These are phyloP conservation scores for Rhingia campestris DNA, from an alignment of 2,888 invertebrate genomes.

Conservation along the genomic window DNA sequence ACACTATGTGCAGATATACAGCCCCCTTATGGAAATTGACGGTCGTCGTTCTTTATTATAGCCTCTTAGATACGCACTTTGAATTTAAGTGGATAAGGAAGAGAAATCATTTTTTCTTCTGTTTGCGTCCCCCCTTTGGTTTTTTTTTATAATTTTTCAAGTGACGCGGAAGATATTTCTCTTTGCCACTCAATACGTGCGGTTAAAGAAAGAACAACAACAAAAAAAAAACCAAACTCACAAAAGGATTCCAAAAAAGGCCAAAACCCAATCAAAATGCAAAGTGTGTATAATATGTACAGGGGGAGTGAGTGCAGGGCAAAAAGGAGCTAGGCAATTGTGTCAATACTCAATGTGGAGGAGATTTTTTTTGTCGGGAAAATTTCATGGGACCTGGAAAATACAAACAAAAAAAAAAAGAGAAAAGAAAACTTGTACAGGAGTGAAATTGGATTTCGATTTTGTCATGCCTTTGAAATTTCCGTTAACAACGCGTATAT, in stretches of 20 bases:
- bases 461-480: slow-evolving; percentile 60
- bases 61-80: slow-evolving; percentile 73
- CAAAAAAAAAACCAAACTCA: background rate
- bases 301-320: background rate
- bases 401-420: slow-evolving; percentile 1
- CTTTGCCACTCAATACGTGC: slow-evolving; percentile 69
- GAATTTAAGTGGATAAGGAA: slow-evolving; percentile 69
- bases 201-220: slow-evolving; percentile 33
- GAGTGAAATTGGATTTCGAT: slow-evolving; percentile 67
- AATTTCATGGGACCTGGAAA: slow-evolving; percentile 43
- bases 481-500: slow-evolving; percentile 15
- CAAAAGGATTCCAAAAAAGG: slow-evolving; percentile 35
- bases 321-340: slow-evolving; percentile 50
- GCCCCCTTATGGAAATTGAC: slow-evolving; percentile 67
- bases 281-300: slow-evolving; percentile 39
- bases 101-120: slow-evolving; percentile 48
- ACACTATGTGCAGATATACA: slow-evolving; percentile 42
- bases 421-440: slow-evolving; percentile 2
- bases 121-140: background rate
- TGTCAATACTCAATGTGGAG: slow-evolving; percentile 71
- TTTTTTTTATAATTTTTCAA: slow-evolving; percentile 35
- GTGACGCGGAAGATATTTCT: slow-evolving; percentile 63
- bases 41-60: slow-evolving; percentile 66
- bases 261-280: slow-evolving; percentile 62
- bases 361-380: slow-evolving; percentile 17